phyloP scores from a whole-genome alignment of 1,140 invertebrate genomes.

The Bombyx mandarina region DNA sequence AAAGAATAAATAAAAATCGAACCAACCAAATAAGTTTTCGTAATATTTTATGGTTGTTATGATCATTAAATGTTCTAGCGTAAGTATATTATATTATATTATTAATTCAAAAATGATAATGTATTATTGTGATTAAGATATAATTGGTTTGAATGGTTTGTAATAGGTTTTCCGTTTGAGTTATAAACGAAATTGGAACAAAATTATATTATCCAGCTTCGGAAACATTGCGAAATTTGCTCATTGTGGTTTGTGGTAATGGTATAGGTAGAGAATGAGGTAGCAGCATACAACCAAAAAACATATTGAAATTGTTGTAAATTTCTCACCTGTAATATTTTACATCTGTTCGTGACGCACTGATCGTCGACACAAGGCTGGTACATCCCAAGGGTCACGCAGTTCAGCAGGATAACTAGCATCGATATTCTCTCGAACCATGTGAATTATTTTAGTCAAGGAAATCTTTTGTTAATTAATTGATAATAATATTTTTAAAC shows the following conservation, averaged over 20 bases:
- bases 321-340: constrained; percentile 86
- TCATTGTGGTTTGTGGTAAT: too few relatives aligned
- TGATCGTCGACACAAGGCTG: constrained; percentile 97
- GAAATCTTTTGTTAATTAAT: constrained; percentile 36
- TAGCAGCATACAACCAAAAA: too few relatives aligned
- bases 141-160: too few relatives aligned
- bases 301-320: too few relatives aligned
- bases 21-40: not conserved
- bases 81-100: not conserved
- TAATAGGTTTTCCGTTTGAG: too few relatives aligned
- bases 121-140: too few relatives aligned
- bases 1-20: not conserved
- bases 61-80: not conserved
- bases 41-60: not conserved
- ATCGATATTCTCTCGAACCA: constrained; percentile 99
- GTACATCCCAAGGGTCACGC: constrained; percentile 99
- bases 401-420: constrained; percentile 98
- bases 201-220: too few relatives aligned
- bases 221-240: too few relatives aligned
- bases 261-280: too few relatives aligned
- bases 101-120: not conserved
- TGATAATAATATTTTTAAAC: not conserved
- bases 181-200: too few relatives aligned
- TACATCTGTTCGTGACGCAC: constrained; percentile 92
- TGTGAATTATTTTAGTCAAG: constrained; percentile 81